Conservation (phyloP, 2,888 invertebrate species). For the Cacoxenus indagator region DNA sequence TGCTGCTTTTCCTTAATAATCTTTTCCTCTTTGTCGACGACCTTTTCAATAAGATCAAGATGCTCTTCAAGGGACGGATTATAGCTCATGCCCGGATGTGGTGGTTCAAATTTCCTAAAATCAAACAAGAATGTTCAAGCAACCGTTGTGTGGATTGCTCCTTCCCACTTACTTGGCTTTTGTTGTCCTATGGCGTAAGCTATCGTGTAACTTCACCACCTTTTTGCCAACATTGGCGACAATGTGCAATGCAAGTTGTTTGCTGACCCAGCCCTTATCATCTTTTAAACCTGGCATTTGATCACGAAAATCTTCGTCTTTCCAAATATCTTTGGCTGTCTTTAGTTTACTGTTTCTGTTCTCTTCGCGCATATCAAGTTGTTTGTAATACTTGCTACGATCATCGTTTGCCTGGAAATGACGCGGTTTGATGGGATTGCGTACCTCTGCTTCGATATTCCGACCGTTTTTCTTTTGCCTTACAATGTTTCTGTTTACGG, state of each 20-base stretch:
- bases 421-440: constrained; percentile 60
- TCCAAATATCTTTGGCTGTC: constrained; percentile 80
- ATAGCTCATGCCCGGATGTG: constrained; percentile 93
- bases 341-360: constrained; percentile 57
- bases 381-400: constrained; percentile 56
- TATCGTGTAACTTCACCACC: constrained; percentile 65
- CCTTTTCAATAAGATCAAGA: constrained; percentile 79
- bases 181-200: constrained; percentile 66
- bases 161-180: constrained; percentile 58
- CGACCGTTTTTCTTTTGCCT: constrained; percentile 73
- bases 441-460: constrained; percentile 67
- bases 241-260: constrained; percentile 72
- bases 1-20: constrained; percentile 82
- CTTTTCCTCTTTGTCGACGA: constrained; percentile 80
- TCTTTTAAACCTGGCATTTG: constrained; percentile 65
- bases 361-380: constrained; percentile 51
- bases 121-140: constrained; percentile 52
- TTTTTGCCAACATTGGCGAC: constrained; percentile 72
- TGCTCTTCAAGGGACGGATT: constrained; percentile 90
- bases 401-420: constrained; percentile 65
- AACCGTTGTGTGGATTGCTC: background rate
- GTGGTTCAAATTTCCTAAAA: constrained; percentile 78
- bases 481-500: constrained; percentile 73
- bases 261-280: constrained; percentile 72
- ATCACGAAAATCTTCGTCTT: constrained; percentile 72